A percentile compares a stretch with the other conserved stretches of the same genome.
Evolutionary conservation across 2,888 invertebrate species (phyloP).

Genomic region (Koerneria pararmatus): DNA sequence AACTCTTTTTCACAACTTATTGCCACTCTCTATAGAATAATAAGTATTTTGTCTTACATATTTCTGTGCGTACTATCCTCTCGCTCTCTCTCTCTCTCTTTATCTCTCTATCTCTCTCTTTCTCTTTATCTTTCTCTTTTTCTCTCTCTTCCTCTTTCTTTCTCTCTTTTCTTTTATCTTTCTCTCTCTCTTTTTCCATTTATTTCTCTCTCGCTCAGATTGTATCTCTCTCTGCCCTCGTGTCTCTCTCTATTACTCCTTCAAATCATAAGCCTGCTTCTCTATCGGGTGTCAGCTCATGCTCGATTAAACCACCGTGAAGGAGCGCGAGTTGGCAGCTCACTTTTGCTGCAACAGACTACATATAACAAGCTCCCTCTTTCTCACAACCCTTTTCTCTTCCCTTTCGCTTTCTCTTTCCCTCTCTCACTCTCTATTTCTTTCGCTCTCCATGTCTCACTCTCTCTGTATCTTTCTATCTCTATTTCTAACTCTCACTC

Average conservation of each 20-base stretch:
- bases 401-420: not conserved
- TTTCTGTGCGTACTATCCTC: not conserved
- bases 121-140: too few species aligned
- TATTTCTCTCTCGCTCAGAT: too few species aligned
- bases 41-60: not conserved
- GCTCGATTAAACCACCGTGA: too few species aligned
- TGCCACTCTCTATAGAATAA: not conserved
- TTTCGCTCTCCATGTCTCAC: not conserved
- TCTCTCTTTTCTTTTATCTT: conserved; percentile 8
- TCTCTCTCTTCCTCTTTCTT: conserved; percentile 15
- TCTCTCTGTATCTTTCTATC: not conserved
- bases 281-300: too few species aligned
- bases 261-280: too few species aligned
- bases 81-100: not conserved
- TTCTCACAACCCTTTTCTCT: not conserved
- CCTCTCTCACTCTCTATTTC: not conserved
- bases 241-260: not conserved
- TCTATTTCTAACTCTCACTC: not conserved
- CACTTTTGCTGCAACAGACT: too few species aligned
- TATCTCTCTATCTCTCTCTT: not conserved
- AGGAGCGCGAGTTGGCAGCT: too few species aligned
- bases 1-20: not conserved
- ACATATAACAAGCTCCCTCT: not conserved
- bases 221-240: not conserved
- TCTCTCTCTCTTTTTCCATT: too few species aligned